Percentiles rank a stretch among this genome's conserved stretches.
phyloP scores from a whole-genome alignment of 2,113 vertebrate genomes.

The Petaurus breviceps region DNA sequence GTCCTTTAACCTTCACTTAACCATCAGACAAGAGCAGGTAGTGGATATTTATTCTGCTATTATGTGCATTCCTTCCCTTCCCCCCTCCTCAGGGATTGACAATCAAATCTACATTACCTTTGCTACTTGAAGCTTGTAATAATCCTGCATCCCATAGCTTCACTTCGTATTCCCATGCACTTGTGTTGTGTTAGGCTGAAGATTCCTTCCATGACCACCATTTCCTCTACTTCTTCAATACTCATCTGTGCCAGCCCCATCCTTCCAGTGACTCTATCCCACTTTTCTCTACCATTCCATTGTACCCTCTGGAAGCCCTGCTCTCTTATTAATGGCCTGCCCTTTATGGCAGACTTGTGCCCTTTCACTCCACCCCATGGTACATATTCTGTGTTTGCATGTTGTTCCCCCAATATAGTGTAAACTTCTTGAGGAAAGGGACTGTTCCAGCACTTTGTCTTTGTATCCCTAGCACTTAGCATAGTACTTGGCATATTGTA shows the following conservation, averaged over 20 bases:
- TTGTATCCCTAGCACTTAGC: neutral
- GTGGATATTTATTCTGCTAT: too few species aligned
- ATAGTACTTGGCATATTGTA: too few species aligned
- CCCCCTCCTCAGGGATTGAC: neutral
- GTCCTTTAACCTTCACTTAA: neutral
- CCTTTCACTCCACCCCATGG: neutral
- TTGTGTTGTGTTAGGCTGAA: neutral
- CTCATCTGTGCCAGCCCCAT: neutral
- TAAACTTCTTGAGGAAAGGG: neutral
- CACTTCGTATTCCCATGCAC: neutral
- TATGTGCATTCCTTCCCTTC: neutral
- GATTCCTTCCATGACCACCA: neutral
- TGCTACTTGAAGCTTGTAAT: neutral
- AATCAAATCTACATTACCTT: neutral
- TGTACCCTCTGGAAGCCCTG: neutral
- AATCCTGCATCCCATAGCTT: too few species aligned
- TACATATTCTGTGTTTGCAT: neutral
- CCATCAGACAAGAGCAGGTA: neutral
- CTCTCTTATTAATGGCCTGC: neutral
- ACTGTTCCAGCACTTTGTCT: neutral
- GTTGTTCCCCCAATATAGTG: neutral
- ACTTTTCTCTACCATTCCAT: neutral
- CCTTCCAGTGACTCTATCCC: neutral
- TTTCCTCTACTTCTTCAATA: neutral
- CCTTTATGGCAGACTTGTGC: neutral